A percentile compares a stretch with the other conserved stretches of the same genome.
phyloP scores from a whole-genome alignment of 2,888 invertebrate genomes.

The Agonopterix alstromeriana region DNA sequence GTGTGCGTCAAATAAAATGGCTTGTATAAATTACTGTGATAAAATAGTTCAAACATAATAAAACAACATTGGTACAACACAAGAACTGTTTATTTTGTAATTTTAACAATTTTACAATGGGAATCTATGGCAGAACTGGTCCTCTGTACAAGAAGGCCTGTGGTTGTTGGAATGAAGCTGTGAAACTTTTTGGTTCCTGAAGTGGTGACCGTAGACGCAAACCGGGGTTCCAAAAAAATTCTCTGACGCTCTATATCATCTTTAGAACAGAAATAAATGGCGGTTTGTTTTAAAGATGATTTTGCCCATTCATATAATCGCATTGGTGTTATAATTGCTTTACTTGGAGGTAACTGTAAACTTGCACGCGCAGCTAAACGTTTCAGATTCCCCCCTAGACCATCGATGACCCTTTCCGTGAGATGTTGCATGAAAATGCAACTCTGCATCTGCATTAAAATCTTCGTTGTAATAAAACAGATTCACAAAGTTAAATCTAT shows the following conservation, averaged over 20 bases:
- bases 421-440: constrained; percentile 11
- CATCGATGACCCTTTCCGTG: constrained; percentile 12
- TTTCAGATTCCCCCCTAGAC: constrained; percentile 9
- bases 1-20: constrained; percentile 1
- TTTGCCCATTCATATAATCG: constrained; percentile 12
- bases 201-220: constrained; percentile 6
- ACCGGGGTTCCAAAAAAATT: constrained; percentile 9
- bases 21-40: constrained; percentile 1
- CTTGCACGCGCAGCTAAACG: constrained; percentile 8
- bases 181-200: constrained; percentile 4
- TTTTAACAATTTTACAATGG: background rate
- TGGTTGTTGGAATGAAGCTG: constrained; percentile 4
- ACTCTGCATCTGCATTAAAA: constrained; percentile 10
- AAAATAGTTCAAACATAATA: constrained; percentile 1
- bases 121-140: background rate
- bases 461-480: constrained; percentile 9
- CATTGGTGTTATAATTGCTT: constrained; percentile 6
- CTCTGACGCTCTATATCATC: constrained; percentile 7
- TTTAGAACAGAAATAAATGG: constrained; percentile 9
- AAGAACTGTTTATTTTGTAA: constrained; percentile 1
- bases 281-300: constrained; percentile 8
- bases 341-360: constrained; percentile 9
- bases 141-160: background rate
- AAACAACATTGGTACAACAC: constrained; percentile 1
- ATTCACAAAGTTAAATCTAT: constrained; percentile 12